A percentile compares a stretch with the other conserved stretches of the same genome.
Evolutionary conservation across 2,113 vertebrate genomes (phyloP).

Genomic region (Climacteris rufus): DNA sequence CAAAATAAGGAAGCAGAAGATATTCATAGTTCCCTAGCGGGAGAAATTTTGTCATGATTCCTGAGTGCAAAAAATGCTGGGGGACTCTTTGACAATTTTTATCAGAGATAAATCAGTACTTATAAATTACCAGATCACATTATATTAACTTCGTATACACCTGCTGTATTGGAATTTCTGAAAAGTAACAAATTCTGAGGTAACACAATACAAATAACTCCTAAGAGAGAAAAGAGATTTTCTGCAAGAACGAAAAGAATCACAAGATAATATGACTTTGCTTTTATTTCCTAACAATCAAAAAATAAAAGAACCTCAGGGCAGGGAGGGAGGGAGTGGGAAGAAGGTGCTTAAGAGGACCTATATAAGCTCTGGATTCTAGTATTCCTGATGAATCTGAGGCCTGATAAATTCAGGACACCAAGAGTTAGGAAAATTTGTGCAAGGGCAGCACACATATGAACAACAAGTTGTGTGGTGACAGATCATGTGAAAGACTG

Average conservation of each 20-base stretch:
- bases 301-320: not conserved
- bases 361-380: not conserved
- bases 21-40: not conserved
- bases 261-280: not conserved
- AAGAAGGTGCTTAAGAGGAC: not conserved
- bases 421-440: not conserved
- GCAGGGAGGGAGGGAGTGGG: accelerated
- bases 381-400: not conserved
- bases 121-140: not conserved
- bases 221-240: not conserved
- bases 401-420: not conserved
- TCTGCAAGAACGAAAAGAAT: not conserved
- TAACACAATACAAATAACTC: not conserved
- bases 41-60: not conserved
- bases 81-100: not conserved
- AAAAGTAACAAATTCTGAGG: not conserved
- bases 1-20: slow-evolving; percentile 7
- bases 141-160: not conserved
- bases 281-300: not conserved
- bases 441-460: not conserved
- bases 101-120: not conserved
- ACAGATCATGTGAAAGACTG: not conserved
- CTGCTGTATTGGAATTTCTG: not conserved
- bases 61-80: not conserved
- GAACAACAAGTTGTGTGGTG: not conserved